A percentile compares a stretch with the other conserved stretches of the same genome.
phyloP scores from a whole-genome alignment of 2,797 vertebrate genomes.

The Rhodeus uyekii region DNA sequence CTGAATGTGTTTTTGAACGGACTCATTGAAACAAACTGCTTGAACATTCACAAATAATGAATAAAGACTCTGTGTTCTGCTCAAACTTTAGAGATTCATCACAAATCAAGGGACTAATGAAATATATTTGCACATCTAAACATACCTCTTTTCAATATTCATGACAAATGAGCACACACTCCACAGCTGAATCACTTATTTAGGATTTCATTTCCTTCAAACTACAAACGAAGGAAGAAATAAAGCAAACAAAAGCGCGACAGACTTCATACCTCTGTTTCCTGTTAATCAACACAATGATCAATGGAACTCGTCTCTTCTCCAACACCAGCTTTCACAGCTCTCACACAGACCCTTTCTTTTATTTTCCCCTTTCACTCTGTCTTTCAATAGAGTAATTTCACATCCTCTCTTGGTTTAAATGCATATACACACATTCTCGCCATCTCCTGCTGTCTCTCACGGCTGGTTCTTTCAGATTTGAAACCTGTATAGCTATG shows the following conservation, averaged over 20 bases:
- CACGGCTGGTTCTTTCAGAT: not conserved
- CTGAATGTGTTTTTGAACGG: not conserved
- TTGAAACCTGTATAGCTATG: not conserved
- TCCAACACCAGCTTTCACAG: slow-evolving; percentile 3
- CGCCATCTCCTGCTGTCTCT: not conserved
- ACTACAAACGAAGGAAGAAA: slow-evolving; percentile 20
- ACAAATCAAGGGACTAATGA: not conserved
- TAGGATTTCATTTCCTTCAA: slow-evolving; percentile 21
- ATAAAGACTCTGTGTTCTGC: not conserved
- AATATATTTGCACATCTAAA: not conserved
- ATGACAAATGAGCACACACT: not conserved
- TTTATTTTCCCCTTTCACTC: slow-evolving; percentile 1
- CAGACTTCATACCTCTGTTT: slow-evolving; percentile 12
- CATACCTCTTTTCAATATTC: not conserved
- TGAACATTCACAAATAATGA: not conserved
- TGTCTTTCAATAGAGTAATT: not conserved
- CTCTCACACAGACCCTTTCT: not conserved
- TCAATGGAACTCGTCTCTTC: slow-evolving; percentile 25
- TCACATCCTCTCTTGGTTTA: slow-evolving; percentile 2
- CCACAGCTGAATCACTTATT: not conserved
- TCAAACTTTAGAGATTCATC: not conserved
- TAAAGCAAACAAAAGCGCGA: not conserved
- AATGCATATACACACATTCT: not conserved
- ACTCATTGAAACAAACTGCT: not conserved
- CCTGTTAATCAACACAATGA: slow-evolving; percentile 35